Evolutionary conservation across 2,797 vertebrate species (phyloP), one percentile per base, ranked within the genome.

Genomic region (Podargus strigoides): DNA sequence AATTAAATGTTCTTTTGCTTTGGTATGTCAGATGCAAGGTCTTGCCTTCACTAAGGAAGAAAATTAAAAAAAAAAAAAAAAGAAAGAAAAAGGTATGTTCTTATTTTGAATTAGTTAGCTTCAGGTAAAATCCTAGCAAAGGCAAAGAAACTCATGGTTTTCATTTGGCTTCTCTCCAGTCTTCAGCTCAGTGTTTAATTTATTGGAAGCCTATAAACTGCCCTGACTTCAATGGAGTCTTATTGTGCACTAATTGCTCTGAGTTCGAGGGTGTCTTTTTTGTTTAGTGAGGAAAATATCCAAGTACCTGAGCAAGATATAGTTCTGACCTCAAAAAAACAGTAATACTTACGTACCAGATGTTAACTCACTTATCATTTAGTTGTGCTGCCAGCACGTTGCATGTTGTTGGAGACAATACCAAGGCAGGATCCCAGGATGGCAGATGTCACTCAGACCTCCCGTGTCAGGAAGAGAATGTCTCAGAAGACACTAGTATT

Each of bases 1-100:
- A 95, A 93, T 94, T 83, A 90, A 95, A 89, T 89, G 85, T 91
- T 95, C 62, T 85, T 94, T 85, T 94, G 13, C 79, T 89, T 81
- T 94, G 32, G 4, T 86, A 55, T 86, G 53, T 87, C 82, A 92
- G 62, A 92, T 83, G 64, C n/a, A 69, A 78, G 59, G 82, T 80
- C 87, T 89, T 81, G 77, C 46, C 59, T 87, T 81, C 60, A 53
- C 13, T 58, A 49, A 34, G 14, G 15, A 1, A 4, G 20, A 7
- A 26, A n/a, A n/a, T n/a, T n/a, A 8, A 26, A 52, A 20, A 12
- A 18, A 10, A 19, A 18, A 12, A 9, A 6, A 5, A 14, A 3
- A 18, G 20, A 59, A 21, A 7, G 0, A 3, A 62, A 63, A 82
- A 80, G 11, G 42, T 89, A 12, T 34, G 9, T 50, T 90, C 5